Percentiles rank a stretch among this genome's conserved stretches.
phyloP scores from a whole-genome alignment of 37 sponge, comb jelly and placozoan genomes.

The Agelas oroides region DNA sequence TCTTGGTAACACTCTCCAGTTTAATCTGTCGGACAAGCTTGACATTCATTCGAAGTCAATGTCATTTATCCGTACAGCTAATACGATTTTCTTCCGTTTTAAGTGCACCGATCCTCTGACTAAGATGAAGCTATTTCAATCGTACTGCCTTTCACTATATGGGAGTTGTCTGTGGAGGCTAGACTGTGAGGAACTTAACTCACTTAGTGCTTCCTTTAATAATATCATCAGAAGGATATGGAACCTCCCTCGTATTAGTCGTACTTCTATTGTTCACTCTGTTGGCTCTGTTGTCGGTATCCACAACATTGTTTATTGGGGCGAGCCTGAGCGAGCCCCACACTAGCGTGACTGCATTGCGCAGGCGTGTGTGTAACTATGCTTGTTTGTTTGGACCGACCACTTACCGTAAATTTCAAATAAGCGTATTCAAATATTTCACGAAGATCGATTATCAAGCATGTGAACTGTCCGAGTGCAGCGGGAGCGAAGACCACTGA shows the following conservation, averaged over 20 bases:
- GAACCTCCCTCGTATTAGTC: background rate
- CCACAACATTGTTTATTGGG: background rate
- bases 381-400: too few relatives aligned
- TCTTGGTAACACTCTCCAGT: background rate
- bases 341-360: too few relatives aligned
- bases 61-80: background rate
- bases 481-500: too few relatives aligned
- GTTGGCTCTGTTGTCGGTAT: background rate
- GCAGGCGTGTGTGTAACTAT: too few relatives aligned
- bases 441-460: too few relatives aligned
- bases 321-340: too few relatives aligned
- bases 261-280: background rate
- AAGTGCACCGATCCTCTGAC: background rate
- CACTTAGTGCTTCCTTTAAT: background rate
- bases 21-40: background rate
- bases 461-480: too few relatives aligned
- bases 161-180: slow-evolving; percentile 5
- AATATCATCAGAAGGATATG: background rate
- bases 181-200: background rate
- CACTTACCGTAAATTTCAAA: too few relatives aligned
- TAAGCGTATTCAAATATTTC: too few relatives aligned
- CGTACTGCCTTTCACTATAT: background rate
- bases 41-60: background rate
- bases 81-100: background rate
- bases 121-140: background rate